Base-by-base conservation (phyloP, 2,888 invertebrate genomes). In the Linyphia triangularis region DNA sequence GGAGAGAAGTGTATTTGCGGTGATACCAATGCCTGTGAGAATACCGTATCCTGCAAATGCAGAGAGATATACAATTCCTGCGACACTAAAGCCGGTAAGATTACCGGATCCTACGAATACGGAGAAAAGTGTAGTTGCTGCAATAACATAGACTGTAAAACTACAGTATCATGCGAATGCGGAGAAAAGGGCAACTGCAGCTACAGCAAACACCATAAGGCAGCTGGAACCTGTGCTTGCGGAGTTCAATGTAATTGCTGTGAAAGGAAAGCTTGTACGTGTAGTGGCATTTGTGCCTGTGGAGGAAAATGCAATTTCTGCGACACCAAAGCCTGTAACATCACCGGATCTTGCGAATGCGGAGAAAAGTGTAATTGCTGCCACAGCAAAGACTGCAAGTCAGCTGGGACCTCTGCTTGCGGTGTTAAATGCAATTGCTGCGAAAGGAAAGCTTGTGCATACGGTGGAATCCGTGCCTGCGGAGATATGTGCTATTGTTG, bases 361-460 rank as follows among this genome's bases (percentile, higher is more conserved):
- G 22, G 57, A 19, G 75, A 61, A 1, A 28, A 1, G 0, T 61
- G 61, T 10, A 2, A 61, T 6, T 61, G 61, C 22, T 61, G 61
- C 22, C 10, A 61, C 19, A 61, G 9, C 13, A 9, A 30, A 30
- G 9, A 3, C 2, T 75, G 75, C 19, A 75, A 59, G n/a, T n/a
- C 2, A 3, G 7, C 30, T 19, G 13, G 2, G 3, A 1, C 33
- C 4, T 75, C 59, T 30, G 13, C 19, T 13, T 75, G 59, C 19
- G 75, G 75, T 22, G 75, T 59, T 13, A 22, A 30, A 0, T 75
- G 75, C 16, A 10, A 75, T 10, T 75, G 75, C 75, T 75, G 75
- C 19, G 6, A 30, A 7, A 26, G 10, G 4, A 4, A 33, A 30
- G 28, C 9, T 5, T 75, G 75, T 22, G n/a, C n/a, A n/a, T n/a